Conservation (phyloP, 2,113 vertebrate species). For the Lagenorhynchus albirostris region DNA sequence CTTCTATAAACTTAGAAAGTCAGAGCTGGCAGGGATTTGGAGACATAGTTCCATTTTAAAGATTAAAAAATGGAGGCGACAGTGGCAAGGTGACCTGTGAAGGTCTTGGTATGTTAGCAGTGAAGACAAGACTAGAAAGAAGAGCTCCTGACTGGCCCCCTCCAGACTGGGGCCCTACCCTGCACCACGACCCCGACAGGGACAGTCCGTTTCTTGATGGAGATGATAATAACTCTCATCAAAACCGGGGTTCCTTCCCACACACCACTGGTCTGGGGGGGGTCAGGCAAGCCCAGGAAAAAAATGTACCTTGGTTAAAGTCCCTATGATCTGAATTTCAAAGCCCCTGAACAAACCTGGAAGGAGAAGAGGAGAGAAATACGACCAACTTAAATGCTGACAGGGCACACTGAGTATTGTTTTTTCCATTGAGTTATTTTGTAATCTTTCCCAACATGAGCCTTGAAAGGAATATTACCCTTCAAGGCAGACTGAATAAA, state of each 20-base stretch:
- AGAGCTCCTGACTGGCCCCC: not conserved
- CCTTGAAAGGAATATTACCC: not conserved
- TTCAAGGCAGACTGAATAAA: not conserved
- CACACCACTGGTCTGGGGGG: not conserved
- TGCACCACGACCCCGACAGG: rapidly evolving
- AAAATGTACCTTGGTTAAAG: not conserved
- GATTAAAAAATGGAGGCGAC: not conserved
- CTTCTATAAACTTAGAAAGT: not conserved
- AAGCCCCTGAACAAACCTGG: not conserved
- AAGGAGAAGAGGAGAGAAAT: not conserved
- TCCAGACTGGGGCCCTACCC: not conserved
- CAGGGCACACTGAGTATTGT: not conserved
- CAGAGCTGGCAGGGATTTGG: not conserved
- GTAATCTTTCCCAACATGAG: not conserved
- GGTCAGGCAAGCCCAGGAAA: not conserved
- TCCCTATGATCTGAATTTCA: not conserved
- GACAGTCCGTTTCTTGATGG: not conserved
- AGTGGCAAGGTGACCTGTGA: not conserved
- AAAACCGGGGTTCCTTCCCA: not conserved
- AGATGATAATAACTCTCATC: not conserved
- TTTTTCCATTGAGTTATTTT: not conserved
- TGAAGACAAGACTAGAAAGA: not conserved
- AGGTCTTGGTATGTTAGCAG: not conserved
- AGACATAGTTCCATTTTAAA: not conserved
- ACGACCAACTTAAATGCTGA: not conserved